Percentiles rank a stretch among this genome's conserved stretches.
Evolutionary conservation across 1,140 invertebrate species (phyloP).

Genomic region (Chrysopa pallens): DNA sequence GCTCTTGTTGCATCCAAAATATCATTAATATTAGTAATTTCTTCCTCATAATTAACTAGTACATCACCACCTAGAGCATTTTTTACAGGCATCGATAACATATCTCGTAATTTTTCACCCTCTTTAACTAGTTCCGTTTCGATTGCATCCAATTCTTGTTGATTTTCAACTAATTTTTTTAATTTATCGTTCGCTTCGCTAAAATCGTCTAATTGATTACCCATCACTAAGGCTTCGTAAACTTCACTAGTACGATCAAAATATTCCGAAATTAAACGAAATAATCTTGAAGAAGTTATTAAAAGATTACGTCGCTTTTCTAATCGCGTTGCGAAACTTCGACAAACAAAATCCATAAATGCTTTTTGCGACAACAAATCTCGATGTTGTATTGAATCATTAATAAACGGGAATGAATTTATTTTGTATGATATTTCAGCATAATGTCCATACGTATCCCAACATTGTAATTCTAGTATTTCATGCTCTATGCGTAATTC

Average conservation of each 20-base stretch:
- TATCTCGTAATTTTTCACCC: constrained; percentile 60
- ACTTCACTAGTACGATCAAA: constrained; percentile 44
- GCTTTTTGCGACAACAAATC: constrained; percentile 46
- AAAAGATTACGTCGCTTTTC: constrained; percentile 56
- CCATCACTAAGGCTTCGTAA: constrained; percentile 44
- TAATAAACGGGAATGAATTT: constrained; percentile 30
- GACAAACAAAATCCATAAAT: constrained; percentile 65
- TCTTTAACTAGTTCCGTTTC: constrained; percentile 51
- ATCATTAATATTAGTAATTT: constrained; percentile 50
- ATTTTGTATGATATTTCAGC: constrained; percentile 55
- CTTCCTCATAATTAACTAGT: constrained; percentile 47
- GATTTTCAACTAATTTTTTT: constrained; percentile 31
- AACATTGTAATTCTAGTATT: constrained; percentile 55
- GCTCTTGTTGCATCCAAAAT: constrained; percentile 44
- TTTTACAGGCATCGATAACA: constrained; percentile 62
- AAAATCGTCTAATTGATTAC: constrained; percentile 31
- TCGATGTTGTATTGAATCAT: constrained; percentile 21
- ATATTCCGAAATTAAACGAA: constrained; percentile 54
- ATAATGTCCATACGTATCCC: constrained; percentile 55
- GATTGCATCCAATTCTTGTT: constrained; percentile 32
- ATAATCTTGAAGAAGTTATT: constrained; percentile 57
- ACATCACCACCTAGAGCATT: constrained; percentile 58
- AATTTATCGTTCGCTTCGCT: constrained; percentile 33
- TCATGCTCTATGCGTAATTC: constrained; percentile 52
- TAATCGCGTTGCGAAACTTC: constrained; percentile 56